These are phyloP conservation scores for Epinephelus fuscoguttatus DNA, from an alignment of 2,113 vertebrate species.

Conservation along the genomic window DNA sequence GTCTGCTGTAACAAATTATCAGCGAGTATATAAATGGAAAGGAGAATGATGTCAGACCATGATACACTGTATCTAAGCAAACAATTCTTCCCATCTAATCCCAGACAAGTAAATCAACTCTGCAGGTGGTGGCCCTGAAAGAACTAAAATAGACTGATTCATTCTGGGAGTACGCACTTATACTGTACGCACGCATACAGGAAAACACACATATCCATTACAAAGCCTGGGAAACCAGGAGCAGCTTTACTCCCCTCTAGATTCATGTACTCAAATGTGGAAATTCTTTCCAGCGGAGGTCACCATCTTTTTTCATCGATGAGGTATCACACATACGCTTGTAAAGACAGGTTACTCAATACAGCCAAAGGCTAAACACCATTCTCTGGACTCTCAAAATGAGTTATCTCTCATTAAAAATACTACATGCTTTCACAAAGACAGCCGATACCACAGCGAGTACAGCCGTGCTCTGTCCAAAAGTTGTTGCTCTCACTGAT, in stretches of 20 bases:
- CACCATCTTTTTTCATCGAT: constrained; percentile 50
- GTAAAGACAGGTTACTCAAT: constrained; percentile 48
- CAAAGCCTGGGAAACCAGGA: constrained; percentile 53
- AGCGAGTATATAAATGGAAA: constrained; percentile 58
- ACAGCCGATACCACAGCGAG: background rate
- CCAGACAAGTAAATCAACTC: constrained; percentile 64
- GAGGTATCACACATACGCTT: constrained; percentile 50
- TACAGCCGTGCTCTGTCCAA: constrained; percentile 14
- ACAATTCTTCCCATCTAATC: constrained; percentile 40
- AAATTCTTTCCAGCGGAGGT: constrained; percentile 75
- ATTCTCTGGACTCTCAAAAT: constrained; percentile 17
- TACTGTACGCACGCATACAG: background rate
- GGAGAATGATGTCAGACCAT: constrained; percentile 54
- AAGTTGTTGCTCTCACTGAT: constrained; percentile 11
- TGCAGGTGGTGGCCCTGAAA: constrained; percentile 58
- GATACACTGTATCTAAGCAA: constrained; percentile 44
- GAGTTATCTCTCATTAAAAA: constrained; percentile 1
- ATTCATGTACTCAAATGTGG: constrained; percentile 45
- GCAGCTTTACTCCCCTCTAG: constrained; percentile 37
- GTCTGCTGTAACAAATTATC: constrained; percentile 47
- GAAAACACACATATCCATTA: constrained; percentile 9
- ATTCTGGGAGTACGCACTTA: constrained; percentile 6
- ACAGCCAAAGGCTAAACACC: constrained; percentile 17
- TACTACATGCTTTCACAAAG: background rate
- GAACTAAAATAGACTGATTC: constrained; percentile 46